A percentile compares a stretch with the other conserved stretches of the same genome.
phyloP scores from a whole-genome alignment of 2,797 vertebrate genomes.

The Falco novaeseelandiae region DNA sequence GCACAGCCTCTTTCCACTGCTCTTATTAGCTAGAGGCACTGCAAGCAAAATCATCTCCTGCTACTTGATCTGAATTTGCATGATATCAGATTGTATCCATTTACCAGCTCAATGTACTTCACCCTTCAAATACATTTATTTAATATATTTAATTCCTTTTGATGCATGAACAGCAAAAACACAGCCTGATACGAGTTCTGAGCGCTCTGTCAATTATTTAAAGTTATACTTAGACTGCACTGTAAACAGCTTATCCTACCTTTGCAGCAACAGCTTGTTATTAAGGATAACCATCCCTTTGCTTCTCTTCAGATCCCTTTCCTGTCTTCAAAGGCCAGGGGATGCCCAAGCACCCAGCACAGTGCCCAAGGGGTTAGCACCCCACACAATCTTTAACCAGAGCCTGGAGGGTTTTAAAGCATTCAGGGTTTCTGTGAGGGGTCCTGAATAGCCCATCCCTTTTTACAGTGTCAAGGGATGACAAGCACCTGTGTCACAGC shows the following conservation, averaged over 20 bases:
- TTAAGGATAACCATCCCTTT: conserved; percentile 16
- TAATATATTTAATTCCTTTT: conserved; percentile 58
- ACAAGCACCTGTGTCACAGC: not conserved
- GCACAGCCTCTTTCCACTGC: not conserved
- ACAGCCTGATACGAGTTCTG: conserved; percentile 2
- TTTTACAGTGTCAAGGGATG: not conserved
- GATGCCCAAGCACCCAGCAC: not conserved
- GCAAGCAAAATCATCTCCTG: conserved; percentile 3
- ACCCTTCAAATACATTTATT: conserved; percentile 24
- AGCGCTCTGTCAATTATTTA: conserved; percentile 47
- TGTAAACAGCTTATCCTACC: conserved; percentile 23
- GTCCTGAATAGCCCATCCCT: not conserved
- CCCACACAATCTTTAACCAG: not conserved
- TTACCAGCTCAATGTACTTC: conserved; percentile 42
- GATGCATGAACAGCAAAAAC: conserved; percentile 32
- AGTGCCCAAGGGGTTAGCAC: not conserved
- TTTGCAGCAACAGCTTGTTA: conserved; percentile 25
- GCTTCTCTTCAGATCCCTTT: not conserved
- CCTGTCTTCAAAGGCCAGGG: not conserved
- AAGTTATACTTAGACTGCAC: conserved; percentile 22
- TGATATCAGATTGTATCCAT: conserved; percentile 54
- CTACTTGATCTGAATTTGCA: conserved; percentile 57
- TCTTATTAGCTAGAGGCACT: conserved; percentile 8
- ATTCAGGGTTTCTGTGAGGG: not conserved
- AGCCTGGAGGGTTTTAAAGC: not conserved